Evolutionary conservation across 2,797 vertebrate genomes (phyloP).

Genomic region (Myotis daubentonii): DNA sequence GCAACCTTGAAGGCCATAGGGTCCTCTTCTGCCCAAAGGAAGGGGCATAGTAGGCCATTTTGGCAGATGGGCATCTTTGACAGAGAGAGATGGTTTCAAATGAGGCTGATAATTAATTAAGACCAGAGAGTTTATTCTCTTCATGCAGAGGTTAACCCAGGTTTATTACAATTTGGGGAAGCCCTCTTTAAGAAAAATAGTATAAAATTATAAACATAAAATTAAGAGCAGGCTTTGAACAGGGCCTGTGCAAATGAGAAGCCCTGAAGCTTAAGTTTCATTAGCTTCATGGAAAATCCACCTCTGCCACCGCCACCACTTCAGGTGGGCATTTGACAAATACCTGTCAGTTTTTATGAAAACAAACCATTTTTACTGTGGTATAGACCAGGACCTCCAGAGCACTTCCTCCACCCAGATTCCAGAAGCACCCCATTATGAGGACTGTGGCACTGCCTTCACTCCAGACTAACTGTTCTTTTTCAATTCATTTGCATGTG

Average conservation of each 20-base stretch:
- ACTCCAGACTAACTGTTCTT: constrained; percentile 61
- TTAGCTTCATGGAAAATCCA: constrained; percentile 18
- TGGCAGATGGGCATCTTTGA: not conserved
- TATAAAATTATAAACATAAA: not conserved
- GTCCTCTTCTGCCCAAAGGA: not conserved
- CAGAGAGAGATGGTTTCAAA: constrained; percentile 40
- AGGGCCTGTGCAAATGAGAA: not conserved
- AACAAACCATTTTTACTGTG: not conserved
- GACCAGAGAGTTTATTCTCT: constrained; percentile 5
- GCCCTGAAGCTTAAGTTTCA: not conserved
- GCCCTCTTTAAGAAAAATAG: constrained; percentile 45
- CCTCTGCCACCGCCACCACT: not conserved
- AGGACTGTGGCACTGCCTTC: constrained; percentile 7
- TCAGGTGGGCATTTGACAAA: not conserved
- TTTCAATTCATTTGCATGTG: constrained; percentile 55
- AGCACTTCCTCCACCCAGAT: not conserved
- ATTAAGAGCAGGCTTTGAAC: not conserved
- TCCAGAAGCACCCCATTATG: not conserved
- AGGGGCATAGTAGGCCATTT: not conserved
- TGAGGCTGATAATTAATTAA: constrained; percentile 41
- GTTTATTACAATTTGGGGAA: constrained; percentile 9
- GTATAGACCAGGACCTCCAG: not conserved
- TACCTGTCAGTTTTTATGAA: constrained; percentile 8
- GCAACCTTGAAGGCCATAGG: not conserved
- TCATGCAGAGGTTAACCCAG: not conserved